Conservation (phyloP, 2,888 invertebrate species). For the Mantis religiosa region DNA sequence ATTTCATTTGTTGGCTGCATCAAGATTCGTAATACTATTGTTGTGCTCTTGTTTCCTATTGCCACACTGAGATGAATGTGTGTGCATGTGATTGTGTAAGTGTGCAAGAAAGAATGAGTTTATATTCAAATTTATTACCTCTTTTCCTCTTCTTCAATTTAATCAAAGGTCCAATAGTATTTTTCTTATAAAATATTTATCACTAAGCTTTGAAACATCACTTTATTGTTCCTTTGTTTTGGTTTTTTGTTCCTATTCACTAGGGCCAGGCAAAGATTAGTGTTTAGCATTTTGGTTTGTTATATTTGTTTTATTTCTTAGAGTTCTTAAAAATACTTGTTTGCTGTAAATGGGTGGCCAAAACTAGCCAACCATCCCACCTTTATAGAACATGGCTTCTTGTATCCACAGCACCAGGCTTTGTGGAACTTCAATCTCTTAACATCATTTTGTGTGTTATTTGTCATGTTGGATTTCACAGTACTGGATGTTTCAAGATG, state of each 20-base stretch:
- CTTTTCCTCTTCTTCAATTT: neutral
- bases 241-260: neutral
- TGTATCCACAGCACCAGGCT: neutral
- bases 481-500: neutral
- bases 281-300: neutral
- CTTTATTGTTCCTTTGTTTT: neutral
- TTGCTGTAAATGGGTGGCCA: neutral
- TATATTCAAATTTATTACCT: slow-evolving; percentile 3
- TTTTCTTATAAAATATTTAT: neutral
- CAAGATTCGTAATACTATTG: neutral
- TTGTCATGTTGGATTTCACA: neutral
- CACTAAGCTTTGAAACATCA: neutral
- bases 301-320: neutral
- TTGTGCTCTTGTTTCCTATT: neutral
- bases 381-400: slow-evolving; percentile 5
- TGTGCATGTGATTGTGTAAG: neutral
- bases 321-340: neutral
- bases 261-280: neutral
- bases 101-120: neutral
- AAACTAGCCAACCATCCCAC: neutral
- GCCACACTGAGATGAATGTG: slow-evolving; percentile 1
- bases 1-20: slow-evolving; percentile 12
- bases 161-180: neutral
- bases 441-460: neutral
- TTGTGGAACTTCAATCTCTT: neutral